Percentiles rank a stretch among this genome's conserved stretches.
phyloP scores from a whole-genome alignment of 2,888 invertebrate genomes.

The Hipparchia sbordonii region DNA sequence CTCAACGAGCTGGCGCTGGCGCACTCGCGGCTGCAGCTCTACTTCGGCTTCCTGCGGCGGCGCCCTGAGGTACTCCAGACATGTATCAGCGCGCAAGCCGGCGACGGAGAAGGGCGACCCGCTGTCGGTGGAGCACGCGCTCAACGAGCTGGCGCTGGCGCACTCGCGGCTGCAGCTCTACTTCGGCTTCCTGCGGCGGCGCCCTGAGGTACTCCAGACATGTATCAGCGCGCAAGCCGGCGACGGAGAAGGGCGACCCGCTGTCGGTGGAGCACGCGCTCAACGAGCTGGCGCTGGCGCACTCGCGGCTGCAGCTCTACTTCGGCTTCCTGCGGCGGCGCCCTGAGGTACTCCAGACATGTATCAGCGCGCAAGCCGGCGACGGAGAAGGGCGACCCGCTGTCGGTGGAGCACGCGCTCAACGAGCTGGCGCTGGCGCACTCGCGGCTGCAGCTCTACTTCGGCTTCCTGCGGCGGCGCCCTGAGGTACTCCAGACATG shows the following conservation, averaged over 20 bases:
- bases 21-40: conserved; percentile 95
- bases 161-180: conserved; percentile 96
- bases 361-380: no score
- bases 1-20: conserved; percentile 96
- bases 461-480: conserved; percentile 92
- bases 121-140: conserved; percentile 87
- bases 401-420: conserved; percentile 89
- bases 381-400: neutral
- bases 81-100: conserved; percentile 48
- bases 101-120: conserved; percentile 38
- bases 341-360: conserved; percentile 78
- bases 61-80: conserved; percentile 83
- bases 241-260: neutral
- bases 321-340: conserved; percentile 92
- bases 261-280: conserved; percentile 89
- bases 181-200: conserved; percentile 91
- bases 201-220: conserved; percentile 82
- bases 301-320: conserved; percentile 95
- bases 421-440: conserved; percentile 96
- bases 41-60: conserved; percentile 92
- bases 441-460: conserved; percentile 94
- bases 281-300: conserved; percentile 95
- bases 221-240: no score
- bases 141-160: conserved; percentile 95
- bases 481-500: conserved; percentile 77